Conservation (phyloP, 2,113 vertebrate genomes). For the Poecilia latipinna region DNA sequence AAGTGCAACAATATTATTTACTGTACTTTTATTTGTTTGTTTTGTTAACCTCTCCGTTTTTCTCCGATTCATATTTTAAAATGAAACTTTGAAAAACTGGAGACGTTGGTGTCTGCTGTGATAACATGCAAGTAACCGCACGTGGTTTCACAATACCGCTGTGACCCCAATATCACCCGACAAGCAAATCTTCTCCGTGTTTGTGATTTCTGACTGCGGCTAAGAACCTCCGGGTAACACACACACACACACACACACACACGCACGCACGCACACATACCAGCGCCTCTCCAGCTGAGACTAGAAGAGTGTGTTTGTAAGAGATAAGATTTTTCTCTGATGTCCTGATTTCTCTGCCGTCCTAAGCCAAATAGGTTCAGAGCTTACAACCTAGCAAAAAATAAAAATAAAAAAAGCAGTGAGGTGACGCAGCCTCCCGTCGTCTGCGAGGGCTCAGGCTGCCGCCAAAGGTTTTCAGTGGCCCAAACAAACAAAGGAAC, state of each 20-base stretch:
- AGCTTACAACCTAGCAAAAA: constrained; percentile 14
- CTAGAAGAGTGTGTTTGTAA: constrained; percentile 58
- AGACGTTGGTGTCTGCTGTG: no score
- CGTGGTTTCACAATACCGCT: neutral
- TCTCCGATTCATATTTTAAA: neutral
- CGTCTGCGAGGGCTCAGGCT: constrained; percentile 1
- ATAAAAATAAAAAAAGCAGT: no score
- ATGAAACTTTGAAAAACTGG: no score
- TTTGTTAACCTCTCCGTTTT: neutral
- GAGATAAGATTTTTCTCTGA: constrained; percentile 71
- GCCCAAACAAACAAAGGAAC: constrained; percentile 12
- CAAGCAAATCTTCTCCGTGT: constrained; percentile 5
- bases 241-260: constrained; percentile 14
- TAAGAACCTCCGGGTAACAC: constrained; percentile 24
- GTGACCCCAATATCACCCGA: neutral
- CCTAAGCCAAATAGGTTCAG: constrained; percentile 42
- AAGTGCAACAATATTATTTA: neutral
- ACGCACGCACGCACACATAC: no score
- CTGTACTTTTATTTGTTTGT: neutral
- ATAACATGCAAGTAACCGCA: neutral
- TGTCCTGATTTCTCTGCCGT: constrained; percentile 58
- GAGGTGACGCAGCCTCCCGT: neutral
- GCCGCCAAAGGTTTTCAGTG: neutral
- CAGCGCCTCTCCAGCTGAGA: constrained; percentile 40
- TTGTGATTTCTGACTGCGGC: constrained; percentile 18